Conservation (phyloP, 1,140 invertebrate genomes). For the Solenopsis fugax region DNA sequence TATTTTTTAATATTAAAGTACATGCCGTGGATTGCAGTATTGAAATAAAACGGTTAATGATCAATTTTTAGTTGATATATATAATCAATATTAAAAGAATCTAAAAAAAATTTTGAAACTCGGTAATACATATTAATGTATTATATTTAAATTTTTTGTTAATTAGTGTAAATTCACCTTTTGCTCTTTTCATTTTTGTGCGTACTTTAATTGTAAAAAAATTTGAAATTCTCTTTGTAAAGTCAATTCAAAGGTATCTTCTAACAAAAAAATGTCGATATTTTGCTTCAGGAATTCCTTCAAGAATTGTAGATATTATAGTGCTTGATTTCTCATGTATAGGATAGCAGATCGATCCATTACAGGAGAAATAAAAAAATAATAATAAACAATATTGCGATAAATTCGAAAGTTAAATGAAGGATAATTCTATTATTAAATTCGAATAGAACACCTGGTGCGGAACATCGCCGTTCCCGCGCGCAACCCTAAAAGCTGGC, state of each 20-base stretch:
- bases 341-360: background rate
- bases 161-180: too few species aligned
- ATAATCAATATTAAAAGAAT: background rate
- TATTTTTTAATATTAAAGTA: conserved; percentile 1
- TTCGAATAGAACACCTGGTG: conserved; percentile 55
- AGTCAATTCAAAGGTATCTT: too few species aligned
- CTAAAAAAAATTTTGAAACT: too few species aligned
- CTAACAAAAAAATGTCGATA: too few species aligned
- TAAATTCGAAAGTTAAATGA: background rate
- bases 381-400: background rate
- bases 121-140: too few species aligned
- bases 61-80: background rate
- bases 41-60: background rate
- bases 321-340: background rate
- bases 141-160: too few species aligned
- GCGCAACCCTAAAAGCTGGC: conserved; percentile 48
- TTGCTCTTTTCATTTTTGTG: too few species aligned
- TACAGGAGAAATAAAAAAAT: background rate
- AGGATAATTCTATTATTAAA: conserved; percentile 51
- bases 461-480: conserved; percentile 10
- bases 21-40: background rate
- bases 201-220: too few species aligned
- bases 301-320: background rate
- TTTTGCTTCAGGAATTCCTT: too few species aligned
- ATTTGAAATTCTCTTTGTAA: too few species aligned